Conservation (phyloP, 2,797 vertebrate genomes). For the Sebastes iracundus region DNA sequence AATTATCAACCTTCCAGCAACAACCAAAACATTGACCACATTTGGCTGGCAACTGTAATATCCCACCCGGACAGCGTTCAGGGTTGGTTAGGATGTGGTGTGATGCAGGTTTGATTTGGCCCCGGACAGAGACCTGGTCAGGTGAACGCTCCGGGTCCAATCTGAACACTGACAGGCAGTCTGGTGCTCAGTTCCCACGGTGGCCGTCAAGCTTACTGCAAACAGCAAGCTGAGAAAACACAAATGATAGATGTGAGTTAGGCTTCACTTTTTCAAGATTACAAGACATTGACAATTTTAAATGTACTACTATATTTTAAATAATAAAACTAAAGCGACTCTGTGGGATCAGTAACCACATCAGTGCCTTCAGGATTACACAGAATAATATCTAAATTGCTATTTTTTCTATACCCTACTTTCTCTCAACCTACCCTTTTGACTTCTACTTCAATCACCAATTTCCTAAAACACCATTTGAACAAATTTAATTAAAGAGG, state of each 20-base stretch:
- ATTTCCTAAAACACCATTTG: not conserved
- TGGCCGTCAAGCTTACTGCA: constrained; percentile 65
- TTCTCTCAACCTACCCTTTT: not conserved
- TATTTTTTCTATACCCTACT: not conserved
- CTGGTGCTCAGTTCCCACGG: constrained; percentile 19
- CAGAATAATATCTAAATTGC: not conserved
- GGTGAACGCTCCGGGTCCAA: constrained; percentile 29
- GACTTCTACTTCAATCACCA: not conserved
- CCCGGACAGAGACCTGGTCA: constrained; percentile 16
- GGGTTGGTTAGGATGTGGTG: constrained; percentile 39
- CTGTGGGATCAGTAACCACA: not conserved
- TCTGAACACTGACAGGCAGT: constrained; percentile 16
- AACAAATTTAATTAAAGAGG: not conserved
- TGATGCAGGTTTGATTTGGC: constrained; percentile 34
- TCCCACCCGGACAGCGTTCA: constrained; percentile 46
- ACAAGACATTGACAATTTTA: not conserved
- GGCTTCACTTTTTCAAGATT: not conserved
- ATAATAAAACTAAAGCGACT: not conserved
- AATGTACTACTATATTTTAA: not conserved
- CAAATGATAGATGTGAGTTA: not conserved
- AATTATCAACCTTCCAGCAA: constrained; percentile 38
- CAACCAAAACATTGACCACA: constrained; percentile 39
- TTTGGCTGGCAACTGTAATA: constrained; percentile 14
- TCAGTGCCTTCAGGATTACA: not conserved
- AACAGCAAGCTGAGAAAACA: constrained; percentile 76